Base-by-base conservation (phyloP, 2,797 vertebrate genomes). In the Sebastes itinus region DNA sequence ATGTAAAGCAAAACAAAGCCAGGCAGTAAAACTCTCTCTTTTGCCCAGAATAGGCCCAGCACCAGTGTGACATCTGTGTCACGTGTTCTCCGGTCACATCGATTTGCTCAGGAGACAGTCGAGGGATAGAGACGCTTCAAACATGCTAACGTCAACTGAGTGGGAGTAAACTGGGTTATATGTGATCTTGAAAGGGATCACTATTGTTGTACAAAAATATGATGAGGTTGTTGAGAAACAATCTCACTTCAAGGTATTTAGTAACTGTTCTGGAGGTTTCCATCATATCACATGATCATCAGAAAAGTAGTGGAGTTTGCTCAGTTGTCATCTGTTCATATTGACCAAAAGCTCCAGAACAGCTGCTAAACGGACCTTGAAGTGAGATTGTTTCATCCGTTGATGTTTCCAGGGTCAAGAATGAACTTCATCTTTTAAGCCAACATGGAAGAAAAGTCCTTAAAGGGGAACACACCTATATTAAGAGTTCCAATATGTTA, bases 21-120 rank as follows among this genome's bases (percentile, higher is more conserved):
- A 10, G 38, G 22, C 54, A 11, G 71, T 66, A 46, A 77, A 71
- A 54, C 46, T 5, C 14, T 23, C 22, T 78, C 46, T 49, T 65
- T 66, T 2, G 28, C 60, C 58, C 22, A 86, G 87, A 92, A 89
- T 89, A 89, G 87, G 22, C 59, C 16, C 72, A 2, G 72, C 82
- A 89, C 68, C 83, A 87, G 82, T n/a, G 87, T 88, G 83, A 85
- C 89, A 90, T 83, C 86, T 72, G 81, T 78, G 88, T 89, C 88
- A 87, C 78, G 78, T 61, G 72, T 56, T 64, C 49, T 80, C 52
- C 12, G 80, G 67, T 82, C 75, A 63, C 74, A 80, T 89, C 32
- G 88, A 91, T 83, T 59, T 2, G 60, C 81, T 85, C 55, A 28
- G 64, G 33, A 73, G 61, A 58, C 12, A 38, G 38, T 8, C 0